Evolutionary conservation across 1,140 invertebrate species (phyloP), one percentile per base, ranked within the genome.

Genomic region (Drosophila sp.): DNA sequence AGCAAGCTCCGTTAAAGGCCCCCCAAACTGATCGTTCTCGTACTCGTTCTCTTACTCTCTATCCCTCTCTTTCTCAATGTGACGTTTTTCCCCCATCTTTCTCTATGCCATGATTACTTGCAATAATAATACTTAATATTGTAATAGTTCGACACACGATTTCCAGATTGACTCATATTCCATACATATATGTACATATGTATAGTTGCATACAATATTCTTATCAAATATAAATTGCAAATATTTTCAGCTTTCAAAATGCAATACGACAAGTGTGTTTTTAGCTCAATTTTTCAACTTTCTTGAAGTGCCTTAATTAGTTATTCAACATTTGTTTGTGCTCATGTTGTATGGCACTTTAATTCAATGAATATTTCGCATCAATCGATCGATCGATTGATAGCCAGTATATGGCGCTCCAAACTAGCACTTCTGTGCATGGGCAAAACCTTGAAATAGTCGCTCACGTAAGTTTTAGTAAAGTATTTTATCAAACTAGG

Each of bases 121-220:
- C 35, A 11, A 38, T 38, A 50, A 47, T 47, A 44, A 17, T 44
- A 44, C 4, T 17, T 47, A 23, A 47, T 25, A 47, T 23, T 27
- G 25, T 50, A 50, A 75, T 58, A 75, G 72, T 75, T 74, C 38
- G 55, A 56, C 63, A 50, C 23, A 50, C 44, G 23, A 50, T 50
- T 50, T 50, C 23, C 44, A 50, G 44, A 50, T 50, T 50, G 44
- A 50, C 25, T 50, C 44, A 50, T 50, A 1, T 50, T 27, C 2
- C 35, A 1, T 30, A 17, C 10, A 38, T 11, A 38, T 41, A 8
- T 11, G 10, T 11, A 40, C 10, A 11, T 40, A 11, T 11, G 1
- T 40, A 17, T 23, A 6, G 23, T 7, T 8, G 8, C 7, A 25
- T 17, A 1, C 25, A 7, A 7, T 25, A 25, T 47, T 47, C 6